A percentile compares a stretch with the other conserved stretches of the same genome.
These are phyloP conservation scores for Pammene fasciana DNA, from an alignment of 2,888 invertebrate species.

Conservation along the genomic window DNA sequence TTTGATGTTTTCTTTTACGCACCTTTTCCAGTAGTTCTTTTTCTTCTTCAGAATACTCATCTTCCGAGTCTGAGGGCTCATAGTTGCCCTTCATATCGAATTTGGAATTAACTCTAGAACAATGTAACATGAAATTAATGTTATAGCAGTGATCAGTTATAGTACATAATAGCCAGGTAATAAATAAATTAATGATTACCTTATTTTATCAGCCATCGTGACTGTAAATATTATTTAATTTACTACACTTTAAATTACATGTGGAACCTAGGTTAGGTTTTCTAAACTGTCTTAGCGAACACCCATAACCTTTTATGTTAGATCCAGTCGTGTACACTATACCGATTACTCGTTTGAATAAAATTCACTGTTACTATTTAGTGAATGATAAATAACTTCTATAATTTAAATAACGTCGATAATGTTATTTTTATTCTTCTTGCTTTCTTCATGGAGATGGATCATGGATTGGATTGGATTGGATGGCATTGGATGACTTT, in stretches of 20 bases:
- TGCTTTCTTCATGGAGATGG: constrained; percentile 2
- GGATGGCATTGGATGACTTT: too few species aligned
- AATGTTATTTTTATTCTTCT: constrained; percentile 6
- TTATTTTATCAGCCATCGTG: constrained; percentile 72
- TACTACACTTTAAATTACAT: constrained; percentile 28
- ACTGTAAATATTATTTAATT: constrained; percentile 13
- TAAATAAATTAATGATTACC: constrained; percentile 52
- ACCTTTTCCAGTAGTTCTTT: constrained; percentile 85
- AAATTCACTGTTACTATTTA: neutral
- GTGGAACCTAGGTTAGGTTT: constrained; percentile 37
- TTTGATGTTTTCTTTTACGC: constrained; percentile 77
- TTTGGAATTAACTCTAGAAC: constrained; percentile 70
- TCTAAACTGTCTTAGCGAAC: constrained; percentile 10
- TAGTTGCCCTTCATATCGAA: constrained; percentile 81
- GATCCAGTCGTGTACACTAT: neutral
- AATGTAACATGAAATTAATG: constrained; percentile 19
- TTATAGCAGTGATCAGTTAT: neutral
- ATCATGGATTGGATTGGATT: too few species aligned
- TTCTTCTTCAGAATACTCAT: constrained; percentile 87
- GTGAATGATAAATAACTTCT: neutral
- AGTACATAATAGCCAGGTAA: neutral
- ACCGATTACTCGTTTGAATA: neutral
- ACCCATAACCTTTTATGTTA: constrained; percentile 1
- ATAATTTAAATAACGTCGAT: constrained; percentile 1
- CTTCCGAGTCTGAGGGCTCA: constrained; percentile 87